phyloP scores from a whole-genome alignment of 2,888 invertebrate genomes.

The Pachydiplax longipennis region DNA sequence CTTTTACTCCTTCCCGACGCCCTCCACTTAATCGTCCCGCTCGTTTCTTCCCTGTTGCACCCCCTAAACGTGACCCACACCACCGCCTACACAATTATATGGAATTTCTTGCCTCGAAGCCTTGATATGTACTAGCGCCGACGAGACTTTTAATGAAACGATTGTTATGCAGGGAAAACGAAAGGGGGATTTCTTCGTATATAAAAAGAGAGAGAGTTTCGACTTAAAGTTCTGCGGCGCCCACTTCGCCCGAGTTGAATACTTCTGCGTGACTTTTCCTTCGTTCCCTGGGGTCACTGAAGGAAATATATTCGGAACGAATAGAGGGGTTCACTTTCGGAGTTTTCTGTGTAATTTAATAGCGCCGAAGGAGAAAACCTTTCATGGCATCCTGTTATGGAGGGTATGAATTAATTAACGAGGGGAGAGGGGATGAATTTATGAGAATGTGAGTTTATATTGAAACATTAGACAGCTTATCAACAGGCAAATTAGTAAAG shows the following conservation, averaged over 20 bases:
- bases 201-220: not conserved
- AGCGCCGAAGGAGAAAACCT: not conserved
- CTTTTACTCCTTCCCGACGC: conserved; percentile 11
- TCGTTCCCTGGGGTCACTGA: not conserved
- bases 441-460: too few relatives aligned
- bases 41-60: conserved; percentile 21
- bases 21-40: conserved; percentile 7
- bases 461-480: too few relatives aligned
- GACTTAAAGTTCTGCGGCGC: conserved; percentile 1
- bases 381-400: not conserved
- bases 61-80: not conserved
- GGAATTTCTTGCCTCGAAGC: conserved; percentile 9
- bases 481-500: too few relatives aligned
- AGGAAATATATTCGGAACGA: not conserved
- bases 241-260: not conserved
- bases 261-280: not conserved
- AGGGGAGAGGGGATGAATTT: too few relatives aligned
- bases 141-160: conserved; percentile 35
- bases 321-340: not conserved
- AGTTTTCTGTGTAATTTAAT: not conserved
- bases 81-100: not conserved
- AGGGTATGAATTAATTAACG: too few relatives aligned
- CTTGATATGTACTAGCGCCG: not conserved
- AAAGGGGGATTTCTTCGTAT: not conserved
- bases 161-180: not conserved